A percentile compares a stretch with the other conserved stretches of the same genome.
Conservation (phyloP, 2,888 invertebrate species). For the Saturnia pavonia region DNA sequence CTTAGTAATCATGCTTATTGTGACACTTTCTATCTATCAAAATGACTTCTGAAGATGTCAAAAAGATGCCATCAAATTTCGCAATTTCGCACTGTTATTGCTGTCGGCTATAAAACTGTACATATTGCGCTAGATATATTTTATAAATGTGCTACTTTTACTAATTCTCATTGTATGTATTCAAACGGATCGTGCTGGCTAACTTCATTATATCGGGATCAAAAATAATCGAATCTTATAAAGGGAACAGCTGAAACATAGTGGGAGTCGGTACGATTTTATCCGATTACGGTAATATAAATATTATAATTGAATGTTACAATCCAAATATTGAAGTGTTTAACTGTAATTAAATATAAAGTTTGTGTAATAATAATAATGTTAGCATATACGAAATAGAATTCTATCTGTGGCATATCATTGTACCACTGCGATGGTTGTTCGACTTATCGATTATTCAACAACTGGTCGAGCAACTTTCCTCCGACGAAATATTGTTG, state of each 20-base stretch:
- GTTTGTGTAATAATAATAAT: constrained; percentile 30
- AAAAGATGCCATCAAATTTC: constrained; percentile 6
- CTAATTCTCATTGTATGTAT: constrained; percentile 5
- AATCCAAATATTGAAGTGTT: constrained; percentile 18
- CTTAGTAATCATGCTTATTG: background rate
- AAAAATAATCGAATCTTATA: constrained; percentile 2
- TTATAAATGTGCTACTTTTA: constrained; percentile 1
- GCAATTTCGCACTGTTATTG: constrained; percentile 43
- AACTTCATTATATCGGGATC: constrained; percentile 13
- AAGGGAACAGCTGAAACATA: constrained; percentile 11
- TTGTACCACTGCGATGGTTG: constrained; percentile 54
- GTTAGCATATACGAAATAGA: constrained; percentile 30
- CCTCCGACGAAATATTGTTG: constrained; percentile 64
- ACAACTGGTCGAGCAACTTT: constrained; percentile 46
- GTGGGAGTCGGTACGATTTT: background rate
- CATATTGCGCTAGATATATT: constrained; percentile 26
- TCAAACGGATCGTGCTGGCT: constrained; percentile 1
- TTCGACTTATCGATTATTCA: constrained; percentile 37
- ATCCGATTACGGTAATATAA: background rate
- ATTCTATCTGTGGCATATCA: constrained; percentile 70
- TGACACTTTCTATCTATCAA: background rate
- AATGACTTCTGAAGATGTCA: background rate
- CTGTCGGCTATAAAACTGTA: constrained; percentile 38
- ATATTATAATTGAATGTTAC: background rate
- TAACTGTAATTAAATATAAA: constrained; percentile 23